Percentiles rank a stretch among this genome's conserved stretches.
phyloP scores from a whole-genome alignment of 2,888 invertebrate genomes.

The Pterobdella sp. region DNA sequence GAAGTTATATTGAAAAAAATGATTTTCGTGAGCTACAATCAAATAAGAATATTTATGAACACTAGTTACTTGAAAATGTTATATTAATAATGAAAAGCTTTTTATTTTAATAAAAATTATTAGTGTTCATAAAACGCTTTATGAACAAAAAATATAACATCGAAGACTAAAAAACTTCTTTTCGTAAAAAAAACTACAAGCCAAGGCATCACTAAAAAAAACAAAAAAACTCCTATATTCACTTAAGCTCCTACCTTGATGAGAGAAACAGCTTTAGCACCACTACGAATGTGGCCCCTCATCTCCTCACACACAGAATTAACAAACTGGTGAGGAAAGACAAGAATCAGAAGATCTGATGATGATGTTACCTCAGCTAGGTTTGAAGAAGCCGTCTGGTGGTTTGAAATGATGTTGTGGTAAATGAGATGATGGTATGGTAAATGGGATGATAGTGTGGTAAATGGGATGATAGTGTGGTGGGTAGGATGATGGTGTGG shows the following conservation, averaged over 20 bases:
- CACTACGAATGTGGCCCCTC: conserved; percentile 57
- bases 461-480: not conserved
- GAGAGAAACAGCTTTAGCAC: conserved; percentile 25
- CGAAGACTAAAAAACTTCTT: too few relatives aligned
- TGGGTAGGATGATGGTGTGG: not conserved
- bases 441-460: not conserved
- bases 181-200: too few relatives aligned
- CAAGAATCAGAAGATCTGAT: conserved; percentile 89
- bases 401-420: not conserved
- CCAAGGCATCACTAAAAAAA: too few relatives aligned
- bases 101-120: too few relatives aligned
- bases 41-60: too few relatives aligned
- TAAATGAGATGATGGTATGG: too few relatives aligned
- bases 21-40: too few relatives aligned
- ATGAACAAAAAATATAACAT: too few relatives aligned
- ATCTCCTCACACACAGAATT: conserved; percentile 74
- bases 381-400: conserved; percentile 81
- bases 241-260: conserved; percentile 17
- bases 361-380: conserved; percentile 78
- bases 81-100: too few relatives aligned
- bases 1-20: not conserved
- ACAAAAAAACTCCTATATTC: not conserved
- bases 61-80: too few relatives aligned
- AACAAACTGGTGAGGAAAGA: conserved; percentile 94
- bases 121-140: too few relatives aligned